These are phyloP conservation scores for Myotis planiceps DNA, from an alignment of 2,797 vertebrate species.

Conservation along the genomic window DNA sequence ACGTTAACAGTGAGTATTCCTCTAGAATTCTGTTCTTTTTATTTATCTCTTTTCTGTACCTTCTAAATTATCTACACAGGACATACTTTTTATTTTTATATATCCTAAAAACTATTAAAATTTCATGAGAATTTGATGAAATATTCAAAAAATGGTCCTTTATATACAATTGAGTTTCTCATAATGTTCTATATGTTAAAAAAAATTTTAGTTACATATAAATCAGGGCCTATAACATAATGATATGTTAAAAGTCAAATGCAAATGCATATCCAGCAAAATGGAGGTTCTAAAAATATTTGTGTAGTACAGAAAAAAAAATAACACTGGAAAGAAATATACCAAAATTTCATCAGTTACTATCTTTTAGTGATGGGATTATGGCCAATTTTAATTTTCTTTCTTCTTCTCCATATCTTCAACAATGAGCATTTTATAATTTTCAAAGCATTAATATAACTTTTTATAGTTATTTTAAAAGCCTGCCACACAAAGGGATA, in stretches of 20 bases:
- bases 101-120: not conserved
- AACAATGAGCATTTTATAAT: not conserved
- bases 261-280: not conserved
- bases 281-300: not conserved
- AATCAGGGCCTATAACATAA: not conserved
- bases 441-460: not conserved
- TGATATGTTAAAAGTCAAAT: not conserved
- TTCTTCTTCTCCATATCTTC: not conserved
- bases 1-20: not conserved
- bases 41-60: not conserved
- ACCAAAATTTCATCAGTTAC: not conserved
- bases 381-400: not conserved
- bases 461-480: slow-evolving; percentile 3
- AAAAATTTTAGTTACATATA: not conserved
- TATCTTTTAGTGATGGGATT: not conserved
- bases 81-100: not conserved
- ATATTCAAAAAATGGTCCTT: not conserved
- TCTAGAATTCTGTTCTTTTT: slow-evolving; percentile 2
- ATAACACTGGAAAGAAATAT: not conserved
- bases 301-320: not conserved
- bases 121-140: not conserved
- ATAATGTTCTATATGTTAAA: not conserved
- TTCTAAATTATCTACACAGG: not conserved
- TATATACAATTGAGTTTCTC: not conserved
- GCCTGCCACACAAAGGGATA: not conserved